Conservation (phyloP, 2,113 vertebrate genomes). For the Tamias sibiricus region DNA sequence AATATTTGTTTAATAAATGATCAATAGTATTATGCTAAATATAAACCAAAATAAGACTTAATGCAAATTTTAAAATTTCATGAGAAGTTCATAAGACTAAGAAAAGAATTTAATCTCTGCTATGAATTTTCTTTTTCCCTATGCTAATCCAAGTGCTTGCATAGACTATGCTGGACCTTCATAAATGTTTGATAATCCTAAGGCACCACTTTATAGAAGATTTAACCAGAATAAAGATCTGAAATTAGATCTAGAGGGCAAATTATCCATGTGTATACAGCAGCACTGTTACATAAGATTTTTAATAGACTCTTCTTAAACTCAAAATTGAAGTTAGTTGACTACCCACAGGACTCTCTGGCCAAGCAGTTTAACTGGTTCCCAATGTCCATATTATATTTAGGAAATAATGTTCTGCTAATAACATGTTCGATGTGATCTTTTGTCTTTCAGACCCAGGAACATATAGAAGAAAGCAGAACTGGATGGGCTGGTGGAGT, state of each 20-base stretch:
- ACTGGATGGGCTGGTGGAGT: slow-evolving; percentile 98
- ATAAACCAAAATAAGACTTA: background rate
- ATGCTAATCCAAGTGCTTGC: background rate
- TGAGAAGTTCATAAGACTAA: background rate
- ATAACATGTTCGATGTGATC: background rate
- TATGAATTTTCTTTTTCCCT: background rate
- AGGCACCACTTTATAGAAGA: background rate
- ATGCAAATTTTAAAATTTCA: slow-evolving; percentile 6
- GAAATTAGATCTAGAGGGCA: background rate
- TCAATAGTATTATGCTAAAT: background rate
- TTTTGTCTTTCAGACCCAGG: slow-evolving; percentile 86
- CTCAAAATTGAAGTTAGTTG: background rate
- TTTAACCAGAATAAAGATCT: background rate
- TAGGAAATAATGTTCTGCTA: slow-evolving; percentile 38
- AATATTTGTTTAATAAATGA: slow-evolving; percentile 19
- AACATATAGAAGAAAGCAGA: slow-evolving; percentile 92
- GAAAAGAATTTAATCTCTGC: background rate
- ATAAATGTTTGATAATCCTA: background rate
- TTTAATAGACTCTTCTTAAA: slow-evolving; percentile 20
- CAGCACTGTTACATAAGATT: background rate
- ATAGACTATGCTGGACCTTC: background rate
- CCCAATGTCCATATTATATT: slow-evolving; percentile 1
- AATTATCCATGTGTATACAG: background rate
- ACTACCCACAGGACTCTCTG: background rate
- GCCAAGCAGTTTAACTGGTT: background rate